Base-by-base conservation (phyloP, 2,888 invertebrate genomes). In the Fragum whitleyi region DNA sequence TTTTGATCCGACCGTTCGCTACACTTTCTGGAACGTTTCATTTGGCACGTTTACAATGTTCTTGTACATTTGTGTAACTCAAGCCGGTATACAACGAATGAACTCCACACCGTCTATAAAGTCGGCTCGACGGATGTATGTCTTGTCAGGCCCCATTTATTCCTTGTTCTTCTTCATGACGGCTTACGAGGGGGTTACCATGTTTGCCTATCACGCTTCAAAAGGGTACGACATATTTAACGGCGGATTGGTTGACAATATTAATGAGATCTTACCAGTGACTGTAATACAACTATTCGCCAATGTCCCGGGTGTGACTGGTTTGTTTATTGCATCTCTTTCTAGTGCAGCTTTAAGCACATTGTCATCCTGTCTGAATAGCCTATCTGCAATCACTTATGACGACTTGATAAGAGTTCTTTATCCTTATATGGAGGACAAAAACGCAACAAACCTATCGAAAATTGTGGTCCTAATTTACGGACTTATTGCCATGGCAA, bases 331-430 rank as follows among this genome's bases (percentile, higher is more conserved):
- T 5, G 79, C 79, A 0, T 70, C 79, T 11, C 61, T 79, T 16
- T 79, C 79, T 0, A 75, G 74, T 29, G 79, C 79, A 5, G 62
- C 79, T 16, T 65, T 79, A 7, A 74, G 74, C 26, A 79, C 74
- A 16, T 39, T 79, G 16, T 79, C 79, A 0, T 79, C 77, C 19
- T 78, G 77, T 51, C 36, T 78, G 19, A 73, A 68, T 28, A 73
- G 77, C 23, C 47, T 78, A 6, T 73, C 77, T 19, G 77, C 77
- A 2, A 67, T 78, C 16, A 73, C 77, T 0, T 78, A 73, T 36
- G 77, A 78, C 16, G 77, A 78, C 59, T 57, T 73, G 7, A 79
- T 79, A 5, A 69, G 70, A 29, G 55, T 79, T 9, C 74, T 61
- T 3, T 74, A 74, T 32, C 65, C 62, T 21, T n/a, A 70, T 28